Evolutionary conservation across 2,888 invertebrate genomes (phyloP).

Genomic region (Lasioglossum malachurum): DNA sequence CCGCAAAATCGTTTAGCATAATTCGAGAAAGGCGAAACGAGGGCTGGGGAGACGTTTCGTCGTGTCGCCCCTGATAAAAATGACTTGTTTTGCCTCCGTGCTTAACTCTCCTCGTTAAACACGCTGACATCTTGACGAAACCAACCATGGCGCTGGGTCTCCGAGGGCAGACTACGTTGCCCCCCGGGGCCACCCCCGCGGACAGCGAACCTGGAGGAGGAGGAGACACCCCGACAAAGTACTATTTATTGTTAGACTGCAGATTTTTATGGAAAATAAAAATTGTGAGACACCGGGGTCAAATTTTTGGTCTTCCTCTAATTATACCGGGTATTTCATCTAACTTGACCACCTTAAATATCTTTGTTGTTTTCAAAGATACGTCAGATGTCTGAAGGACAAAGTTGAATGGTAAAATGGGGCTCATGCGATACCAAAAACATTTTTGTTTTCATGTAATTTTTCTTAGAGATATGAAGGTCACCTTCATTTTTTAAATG

Average conservation of each 20-base stretch:
- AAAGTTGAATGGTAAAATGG: too few relatives aligned
- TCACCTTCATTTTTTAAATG: too few relatives aligned
- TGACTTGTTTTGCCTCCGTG: conserved; percentile 74
- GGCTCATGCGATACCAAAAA: too few relatives aligned
- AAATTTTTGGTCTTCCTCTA: too few relatives aligned
- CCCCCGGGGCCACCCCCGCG: neutral
- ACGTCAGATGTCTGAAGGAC: too few relatives aligned
- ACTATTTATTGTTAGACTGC: neutral
- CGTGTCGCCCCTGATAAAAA: conserved; percentile 70
- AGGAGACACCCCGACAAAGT: neutral
- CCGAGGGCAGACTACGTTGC: neutral
- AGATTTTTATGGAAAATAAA: neutral
- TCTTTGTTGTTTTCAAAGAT: too few relatives aligned
- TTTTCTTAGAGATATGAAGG: too few relatives aligned
- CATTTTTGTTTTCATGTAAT: too few relatives aligned
- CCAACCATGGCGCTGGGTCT: conserved; percentile 9
- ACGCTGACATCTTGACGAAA: conserved; percentile 83
- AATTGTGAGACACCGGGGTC: neutral
- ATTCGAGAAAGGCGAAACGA: conserved; percentile 61
- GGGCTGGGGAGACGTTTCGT: conserved; percentile 36
- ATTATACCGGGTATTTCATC: too few relatives aligned
- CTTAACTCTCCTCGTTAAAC: conserved; percentile 79
- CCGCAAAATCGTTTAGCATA: conserved; percentile 80
- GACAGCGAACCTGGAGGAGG: neutral
- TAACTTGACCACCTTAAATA: too few relatives aligned